phyloP scores from a whole-genome alignment of 1,140 invertebrate genomes.

The Dryas iulia region DNA sequence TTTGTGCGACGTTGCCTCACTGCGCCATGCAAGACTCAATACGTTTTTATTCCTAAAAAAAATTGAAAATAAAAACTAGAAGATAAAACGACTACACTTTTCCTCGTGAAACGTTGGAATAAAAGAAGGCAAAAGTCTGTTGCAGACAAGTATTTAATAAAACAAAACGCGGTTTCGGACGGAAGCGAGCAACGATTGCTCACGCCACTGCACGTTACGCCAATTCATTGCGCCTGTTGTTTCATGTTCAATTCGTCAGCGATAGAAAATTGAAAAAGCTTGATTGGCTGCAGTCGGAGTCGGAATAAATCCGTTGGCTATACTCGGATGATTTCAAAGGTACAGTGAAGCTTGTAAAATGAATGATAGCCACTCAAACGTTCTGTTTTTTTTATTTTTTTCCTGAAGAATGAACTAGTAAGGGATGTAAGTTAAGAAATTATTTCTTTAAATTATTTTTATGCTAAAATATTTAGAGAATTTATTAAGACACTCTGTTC shows the following conservation, averaged over 20 bases:
- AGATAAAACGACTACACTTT: neutral
- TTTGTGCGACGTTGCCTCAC: too few relatives aligned
- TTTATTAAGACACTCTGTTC: too few relatives aligned
- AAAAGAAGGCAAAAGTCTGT: neutral
- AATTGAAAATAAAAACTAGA: neutral
- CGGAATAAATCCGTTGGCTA: constrained; percentile 40
- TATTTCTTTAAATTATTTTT: neutral
- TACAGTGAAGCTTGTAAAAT: constrained; percentile 35
- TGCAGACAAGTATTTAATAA: constrained; percentile 4
- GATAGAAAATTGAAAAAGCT: constrained; percentile 43
- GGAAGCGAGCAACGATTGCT: constrained; percentile 7
- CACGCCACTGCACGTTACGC: constrained; percentile 28
- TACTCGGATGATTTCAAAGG: constrained; percentile 44
- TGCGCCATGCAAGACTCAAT: too few relatives aligned
- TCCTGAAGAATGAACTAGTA: neutral
- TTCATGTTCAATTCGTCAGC: constrained; percentile 55
- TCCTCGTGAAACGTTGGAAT: neutral
- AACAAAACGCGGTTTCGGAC: constrained; percentile 1
- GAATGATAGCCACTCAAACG: constrained; percentile 25
- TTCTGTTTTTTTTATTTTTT: neutral
- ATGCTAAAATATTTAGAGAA: too few relatives aligned
- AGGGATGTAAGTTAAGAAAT: neutral
- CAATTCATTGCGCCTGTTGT: constrained; percentile 54
- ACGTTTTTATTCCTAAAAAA: neutral
- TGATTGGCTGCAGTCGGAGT: constrained; percentile 46